These are phyloP conservation scores for Hydrolagus affinis DNA, from an alignment of 2,113 vertebrate species.

Conservation along the genomic window DNA sequence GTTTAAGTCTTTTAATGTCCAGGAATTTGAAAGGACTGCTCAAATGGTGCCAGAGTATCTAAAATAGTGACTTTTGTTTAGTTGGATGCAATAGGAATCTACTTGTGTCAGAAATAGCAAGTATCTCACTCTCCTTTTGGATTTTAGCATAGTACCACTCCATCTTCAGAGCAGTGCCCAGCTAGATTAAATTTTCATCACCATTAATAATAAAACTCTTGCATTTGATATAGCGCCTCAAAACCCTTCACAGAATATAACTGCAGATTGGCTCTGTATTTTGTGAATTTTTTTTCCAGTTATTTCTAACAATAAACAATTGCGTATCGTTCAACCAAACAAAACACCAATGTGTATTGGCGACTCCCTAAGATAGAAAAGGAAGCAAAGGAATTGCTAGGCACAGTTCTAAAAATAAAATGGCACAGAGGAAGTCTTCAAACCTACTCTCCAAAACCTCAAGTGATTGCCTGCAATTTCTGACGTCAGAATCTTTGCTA, in stretches of 20 bases:
- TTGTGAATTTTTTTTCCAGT: not conserved
- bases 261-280: not conserved
- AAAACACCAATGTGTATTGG: not conserved
- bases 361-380: not conserved
- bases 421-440: not conserved
- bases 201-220: too few species aligned
- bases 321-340: not conserved
- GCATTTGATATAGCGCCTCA: too few species aligned
- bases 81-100: not conserved
- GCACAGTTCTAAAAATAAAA: not conserved
- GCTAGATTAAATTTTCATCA: not conserved
- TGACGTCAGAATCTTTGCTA: constrained; percentile 8
- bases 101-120: constrained; percentile 30
- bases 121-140: not conserved
- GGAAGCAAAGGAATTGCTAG: constrained; percentile 8
- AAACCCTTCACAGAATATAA: too few species aligned
- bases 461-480: constrained; percentile 4
- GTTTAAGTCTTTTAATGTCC: not conserved
- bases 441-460: not conserved
- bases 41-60: not conserved
- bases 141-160: not conserved
- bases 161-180: constrained; percentile 4
- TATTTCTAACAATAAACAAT: not conserved
- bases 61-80: constrained; percentile 13
- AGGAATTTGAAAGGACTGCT: constrained; percentile 13